Evolutionary conservation across 2,113 vertebrate genomes (phyloP), one percentile per base, ranked within the genome.

Genomic region (Xenopus tropicalis): DNA sequence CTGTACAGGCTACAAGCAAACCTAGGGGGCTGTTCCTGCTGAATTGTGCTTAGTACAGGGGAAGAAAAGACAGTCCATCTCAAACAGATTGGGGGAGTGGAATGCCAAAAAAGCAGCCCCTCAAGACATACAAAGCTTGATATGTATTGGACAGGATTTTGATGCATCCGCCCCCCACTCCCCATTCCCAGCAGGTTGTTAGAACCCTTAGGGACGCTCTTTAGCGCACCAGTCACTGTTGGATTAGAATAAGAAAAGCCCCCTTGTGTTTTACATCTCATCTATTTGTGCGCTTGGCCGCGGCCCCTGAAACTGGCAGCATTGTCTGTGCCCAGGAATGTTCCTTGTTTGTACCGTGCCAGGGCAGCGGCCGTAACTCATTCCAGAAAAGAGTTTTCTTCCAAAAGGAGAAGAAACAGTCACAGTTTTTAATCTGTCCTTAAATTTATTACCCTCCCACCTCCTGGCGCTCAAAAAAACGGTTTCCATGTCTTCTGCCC

Each of bases 271-370:
- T 65, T 48, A 62, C 25, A 63, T 20, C n/a, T 46, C 70, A 64
- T 65, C 46, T 22, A 2, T 54, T 7, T 83, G 80, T n/a, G 19
- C 82, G 77, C 82, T 82, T 83, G 78, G 82, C 81, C 78, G 82
- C 79, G 82, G 83, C 80, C 79, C 70, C 81, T 75, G 67, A 76
- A 54, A 78, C 82, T 85, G 83, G 78, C 83, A 82, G 76, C 78
- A 0, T 19, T 0, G 0, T 75, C 83, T 79, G 78, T 82, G 69
- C 11, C 82, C 80, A 81, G 80, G 10, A 23, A n/a, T 62, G 14
- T 71, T 14, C 17, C 20, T 19, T 63, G 51, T 70, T 79, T 6
- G 46, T 83, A 83, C 82, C 79, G 79, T 77, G 81, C 69, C 0
- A 74, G 67, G 17, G 23, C 0, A 73, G 79, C 79, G 79, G 78